phyloP scores from a whole-genome alignment of 2,888 invertebrate genomes.

The Mantis religiosa region DNA sequence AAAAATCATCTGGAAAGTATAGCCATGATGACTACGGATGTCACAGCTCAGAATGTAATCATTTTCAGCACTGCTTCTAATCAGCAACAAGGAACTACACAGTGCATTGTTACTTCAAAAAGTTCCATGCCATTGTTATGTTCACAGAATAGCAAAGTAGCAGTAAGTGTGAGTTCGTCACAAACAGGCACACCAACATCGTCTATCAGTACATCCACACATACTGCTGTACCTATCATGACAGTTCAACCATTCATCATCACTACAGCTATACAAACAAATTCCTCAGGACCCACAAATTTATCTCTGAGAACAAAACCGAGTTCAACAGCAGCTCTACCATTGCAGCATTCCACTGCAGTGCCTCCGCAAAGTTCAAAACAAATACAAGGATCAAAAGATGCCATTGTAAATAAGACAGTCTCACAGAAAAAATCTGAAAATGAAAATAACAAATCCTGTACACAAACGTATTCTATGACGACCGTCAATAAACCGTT shows the following conservation, averaged over 20 bases:
- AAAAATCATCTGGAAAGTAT: background rate
- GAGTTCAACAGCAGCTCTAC: background rate
- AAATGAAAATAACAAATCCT: background rate
- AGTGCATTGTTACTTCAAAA: background rate
- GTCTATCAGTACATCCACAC: background rate
- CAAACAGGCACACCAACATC: background rate
- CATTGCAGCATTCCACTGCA: background rate
- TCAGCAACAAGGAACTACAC: background rate
- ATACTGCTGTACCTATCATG: background rate
- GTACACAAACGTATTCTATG: background rate
- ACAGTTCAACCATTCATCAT: background rate
- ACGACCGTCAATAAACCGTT: background rate
- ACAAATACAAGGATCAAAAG: background rate
- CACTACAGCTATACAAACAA: background rate
- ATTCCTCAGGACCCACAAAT: background rate
- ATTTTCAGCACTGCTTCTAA: background rate
- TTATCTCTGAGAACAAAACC: background rate
- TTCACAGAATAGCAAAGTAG: background rate
- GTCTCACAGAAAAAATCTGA: background rate
- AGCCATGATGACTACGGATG: background rate
- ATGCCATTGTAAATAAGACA: background rate
- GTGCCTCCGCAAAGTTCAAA: background rate
- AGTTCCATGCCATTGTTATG: background rate
- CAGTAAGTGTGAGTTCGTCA: background rate
- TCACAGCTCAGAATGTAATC: background rate